These are phyloP conservation scores for Dendrolimus punctatus DNA, from an alignment of 1,140 invertebrate species.

Conservation along the genomic window DNA sequence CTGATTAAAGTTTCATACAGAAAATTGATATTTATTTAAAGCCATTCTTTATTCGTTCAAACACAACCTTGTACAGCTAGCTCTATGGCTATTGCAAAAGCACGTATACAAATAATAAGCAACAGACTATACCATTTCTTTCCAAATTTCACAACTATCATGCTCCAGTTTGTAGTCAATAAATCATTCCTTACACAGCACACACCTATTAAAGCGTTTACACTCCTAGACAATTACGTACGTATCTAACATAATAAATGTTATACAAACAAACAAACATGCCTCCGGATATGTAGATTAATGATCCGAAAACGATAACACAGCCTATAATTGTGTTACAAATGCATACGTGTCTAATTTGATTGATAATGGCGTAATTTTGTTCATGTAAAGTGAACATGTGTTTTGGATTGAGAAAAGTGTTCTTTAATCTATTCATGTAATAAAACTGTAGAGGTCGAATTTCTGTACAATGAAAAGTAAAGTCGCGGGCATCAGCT, in stretches of 20 bases:
- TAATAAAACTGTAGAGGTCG: no score
- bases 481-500: no score
- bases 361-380: conserved; percentile 39
- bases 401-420: background rate
- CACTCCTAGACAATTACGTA: conserved; percentile 5
- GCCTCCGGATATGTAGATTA: conserved; percentile 55
- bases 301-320: conserved; percentile 38
- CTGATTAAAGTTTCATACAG: no score
- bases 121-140: conserved; percentile 2
- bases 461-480: no score
- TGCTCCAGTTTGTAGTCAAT: conserved; percentile 6
- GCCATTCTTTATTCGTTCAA: no score
- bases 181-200: conserved; percentile 8
- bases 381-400: conserved; percentile 12
- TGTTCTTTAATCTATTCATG: no score
- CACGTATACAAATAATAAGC: conserved; percentile 7
- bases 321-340: conserved; percentile 49
- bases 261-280: conserved; percentile 38
- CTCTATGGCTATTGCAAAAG: background rate
- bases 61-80: no score
- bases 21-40: no score
- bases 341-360: conserved; percentile 44
- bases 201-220: conserved; percentile 11
- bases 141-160: conserved; percentile 3
- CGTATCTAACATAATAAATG: conserved; percentile 21